phyloP scores from a whole-genome alignment of 2,113 vertebrate species.

The Mobula hypostoma region DNA sequence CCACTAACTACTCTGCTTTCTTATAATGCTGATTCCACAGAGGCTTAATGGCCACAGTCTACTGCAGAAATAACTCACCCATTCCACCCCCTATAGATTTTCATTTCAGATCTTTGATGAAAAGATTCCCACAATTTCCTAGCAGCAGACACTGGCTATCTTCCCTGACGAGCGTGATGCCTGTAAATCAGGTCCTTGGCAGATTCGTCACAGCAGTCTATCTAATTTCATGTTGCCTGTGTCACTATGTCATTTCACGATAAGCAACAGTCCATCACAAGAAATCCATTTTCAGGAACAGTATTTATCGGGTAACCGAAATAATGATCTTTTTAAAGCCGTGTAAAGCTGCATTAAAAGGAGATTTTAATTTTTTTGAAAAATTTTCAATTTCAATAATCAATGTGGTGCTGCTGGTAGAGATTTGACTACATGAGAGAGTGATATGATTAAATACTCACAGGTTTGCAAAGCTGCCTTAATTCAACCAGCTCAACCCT shows the following conservation, averaged over 20 bases:
- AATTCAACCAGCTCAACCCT: neutral
- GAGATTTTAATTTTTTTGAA: neutral
- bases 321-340: neutral
- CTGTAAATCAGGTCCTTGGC: conserved; percentile 84
- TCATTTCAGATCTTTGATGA: conserved; percentile 82
- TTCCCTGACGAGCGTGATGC: conserved; percentile 74
- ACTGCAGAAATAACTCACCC: conserved; percentile 27
- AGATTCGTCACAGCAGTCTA: conserved; percentile 85
- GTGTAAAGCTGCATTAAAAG: neutral
- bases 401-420: neutral
- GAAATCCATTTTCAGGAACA: conserved; percentile 39
- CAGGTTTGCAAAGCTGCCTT: neutral
- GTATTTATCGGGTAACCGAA: conserved; percentile 13
- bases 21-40: conserved; percentile 40
- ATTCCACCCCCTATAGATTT: conserved; percentile 70
- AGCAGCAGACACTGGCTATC: conserved; percentile 72
- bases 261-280: conserved; percentile 68
- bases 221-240: conserved; percentile 78
- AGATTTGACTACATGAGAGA: neutral
- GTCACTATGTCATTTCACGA: conserved; percentile 76
- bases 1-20: neutral
- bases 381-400: neutral
- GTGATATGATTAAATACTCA: neutral
- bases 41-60: conserved; percentile 42
- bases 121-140: conserved; percentile 76